Conservation (phyloP, 1,140 invertebrate genomes). For the Drosophila quadrilineata region DNA sequence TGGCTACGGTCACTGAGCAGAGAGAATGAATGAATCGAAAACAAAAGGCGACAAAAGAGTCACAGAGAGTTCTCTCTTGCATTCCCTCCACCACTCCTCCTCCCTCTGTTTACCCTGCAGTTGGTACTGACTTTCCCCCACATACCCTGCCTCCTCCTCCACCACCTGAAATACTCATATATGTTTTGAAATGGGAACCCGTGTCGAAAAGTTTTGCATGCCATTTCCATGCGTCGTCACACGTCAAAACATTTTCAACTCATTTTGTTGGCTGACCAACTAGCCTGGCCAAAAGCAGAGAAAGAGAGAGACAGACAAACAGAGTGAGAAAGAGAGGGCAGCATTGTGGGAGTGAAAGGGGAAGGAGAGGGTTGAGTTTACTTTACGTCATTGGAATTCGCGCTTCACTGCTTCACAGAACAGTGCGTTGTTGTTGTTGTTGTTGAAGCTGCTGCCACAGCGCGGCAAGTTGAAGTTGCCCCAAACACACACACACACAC, state of each 20-base stretch:
- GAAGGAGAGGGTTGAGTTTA: background rate
- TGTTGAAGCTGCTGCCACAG: too few relatives aligned
- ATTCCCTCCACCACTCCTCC: background rate
- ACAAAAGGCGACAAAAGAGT: conserved; percentile 40
- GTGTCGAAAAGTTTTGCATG: conserved; percentile 24
- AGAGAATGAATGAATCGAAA: conserved; percentile 20
- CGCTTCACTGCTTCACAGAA: conserved; percentile 58
- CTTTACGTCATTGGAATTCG: conserved; percentile 35
- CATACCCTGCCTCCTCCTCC: background rate
- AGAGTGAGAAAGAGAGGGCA: too few relatives aligned
- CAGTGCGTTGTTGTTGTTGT: conserved; percentile 27
- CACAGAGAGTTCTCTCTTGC: conserved; percentile 8
- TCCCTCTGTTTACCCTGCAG: too few relatives aligned
- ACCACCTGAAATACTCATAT: background rate
- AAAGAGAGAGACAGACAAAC: background rate
- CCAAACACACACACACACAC: too few relatives aligned
- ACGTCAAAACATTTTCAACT: conserved; percentile 43
- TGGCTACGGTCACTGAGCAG: conserved; percentile 41
- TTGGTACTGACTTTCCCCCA: background rate
- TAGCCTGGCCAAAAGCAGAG: background rate
- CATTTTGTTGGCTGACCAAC: conserved; percentile 26
- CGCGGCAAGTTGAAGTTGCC: background rate
- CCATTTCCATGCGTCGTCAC: conserved; percentile 35
- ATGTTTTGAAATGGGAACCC: conserved; percentile 6
- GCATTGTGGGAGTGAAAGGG: background rate